Evolutionary conservation across 2,888 invertebrate genomes (phyloP), one percentile per base, ranked within the genome.

Genomic region (Erannis defoliaria): DNA sequence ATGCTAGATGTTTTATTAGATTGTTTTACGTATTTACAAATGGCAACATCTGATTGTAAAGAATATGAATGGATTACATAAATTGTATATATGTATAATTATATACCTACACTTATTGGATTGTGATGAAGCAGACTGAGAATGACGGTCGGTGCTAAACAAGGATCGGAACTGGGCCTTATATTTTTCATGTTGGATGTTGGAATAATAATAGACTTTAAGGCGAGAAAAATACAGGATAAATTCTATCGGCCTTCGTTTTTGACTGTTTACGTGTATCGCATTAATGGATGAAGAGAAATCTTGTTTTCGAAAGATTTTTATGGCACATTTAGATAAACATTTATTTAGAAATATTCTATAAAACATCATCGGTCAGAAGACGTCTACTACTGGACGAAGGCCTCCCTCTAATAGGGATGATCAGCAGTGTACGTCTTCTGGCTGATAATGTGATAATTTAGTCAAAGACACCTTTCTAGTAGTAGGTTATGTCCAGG

Each of bases 71-170:
- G 9, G 0, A 19, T 40, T 12, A 19, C 1, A 21, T 42, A 5
- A 23, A 21, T 6, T 6, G 6, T 21, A 23, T n/a, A 1, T 23
- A n/a, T n/a, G n/a, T n/a, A n/a, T n/a, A n/a, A n/a, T n/a, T n/a
- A n/a, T n/a, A n/a, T n/a, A n/a, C n/a, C n/a, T n/a, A n/a, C n/a
- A n/a, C n/a, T n/a, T n/a, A n/a, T 31, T 31, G 18, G 61, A 50
- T 35, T 80, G 78, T 82, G 78, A 80, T 80, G 67, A 71, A 54
- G 71, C 72, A 82, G 85, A 83, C 84, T 82, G 83, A 84, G 69
- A 69, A 68, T 57, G 51, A 19, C 14, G 53, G 35, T 68, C 64
- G 82, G 81, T 82, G 81, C 81, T 82, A 78, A 26, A 26, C 8
- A 26, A 66, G 57, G 50, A 53, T 68, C 62, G 57, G 62, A 67